phyloP scores from a whole-genome alignment of 92 coral and sea anemone species.

The Epizoanthus stellaris region DNA sequence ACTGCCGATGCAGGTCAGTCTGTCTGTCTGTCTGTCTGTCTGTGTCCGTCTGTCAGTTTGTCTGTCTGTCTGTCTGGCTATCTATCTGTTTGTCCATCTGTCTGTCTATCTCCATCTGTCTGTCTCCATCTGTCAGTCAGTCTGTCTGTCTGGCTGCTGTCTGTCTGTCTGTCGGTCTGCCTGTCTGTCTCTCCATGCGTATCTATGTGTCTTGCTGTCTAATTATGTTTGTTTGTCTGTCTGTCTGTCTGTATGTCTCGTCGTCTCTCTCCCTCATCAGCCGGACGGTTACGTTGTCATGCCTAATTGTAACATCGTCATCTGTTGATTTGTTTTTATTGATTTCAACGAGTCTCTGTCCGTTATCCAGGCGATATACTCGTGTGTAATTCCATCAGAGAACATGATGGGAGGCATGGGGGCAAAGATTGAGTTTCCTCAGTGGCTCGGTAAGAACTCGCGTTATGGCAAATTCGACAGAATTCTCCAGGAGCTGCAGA shows the following conservation, averaged over 20 bases:
- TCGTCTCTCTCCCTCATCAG: neutral
- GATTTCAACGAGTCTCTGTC: neutral
- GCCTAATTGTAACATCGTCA: neutral
- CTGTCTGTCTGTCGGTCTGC: too few species aligned
- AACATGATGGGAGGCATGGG: constrained; percentile 89
- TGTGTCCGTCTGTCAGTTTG: too few species aligned
- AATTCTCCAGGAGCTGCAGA: constrained; percentile 89
- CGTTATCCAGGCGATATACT: constrained; percentile 77
- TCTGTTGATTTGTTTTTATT: neutral
- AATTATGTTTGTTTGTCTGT: too few species aligned
- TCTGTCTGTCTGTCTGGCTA: neutral
- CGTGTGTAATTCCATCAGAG: constrained; percentile 88
- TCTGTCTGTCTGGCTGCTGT: neutral
- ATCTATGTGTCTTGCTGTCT: too few species aligned
- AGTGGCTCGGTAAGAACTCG: constrained; percentile 96
- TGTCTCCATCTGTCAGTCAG: too few species aligned
- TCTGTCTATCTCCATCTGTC: too few species aligned
- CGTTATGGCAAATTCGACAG: constrained; percentile 81
- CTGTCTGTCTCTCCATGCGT: too few species aligned
- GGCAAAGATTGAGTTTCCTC: constrained; percentile 93
- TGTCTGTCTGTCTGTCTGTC: neutral
- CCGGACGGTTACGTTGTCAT: neutral
- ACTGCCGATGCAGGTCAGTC: constrained; percentile 85
- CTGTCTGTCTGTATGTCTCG: neutral
- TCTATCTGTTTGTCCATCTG: too few species aligned